Evolutionary conservation across 2,888 invertebrate genomes (phyloP).

Genomic region (Gnatocerus cornutus): DNA sequence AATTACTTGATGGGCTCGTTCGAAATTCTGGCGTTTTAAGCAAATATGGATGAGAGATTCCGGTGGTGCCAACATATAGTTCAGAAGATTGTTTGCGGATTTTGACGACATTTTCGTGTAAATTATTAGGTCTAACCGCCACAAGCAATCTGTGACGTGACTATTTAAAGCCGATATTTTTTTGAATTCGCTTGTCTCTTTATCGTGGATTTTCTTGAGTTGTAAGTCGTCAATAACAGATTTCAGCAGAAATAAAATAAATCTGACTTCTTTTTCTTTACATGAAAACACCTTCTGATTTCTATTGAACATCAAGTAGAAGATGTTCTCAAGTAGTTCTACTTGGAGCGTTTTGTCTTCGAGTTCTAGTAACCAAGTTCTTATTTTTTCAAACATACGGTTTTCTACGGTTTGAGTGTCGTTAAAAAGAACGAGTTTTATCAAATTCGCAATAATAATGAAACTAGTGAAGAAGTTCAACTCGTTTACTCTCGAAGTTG

Average conservation of each 20-base stretch:
- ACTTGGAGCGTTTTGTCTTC: conserved; percentile 66
- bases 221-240: conserved; percentile 73
- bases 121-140: conserved; percentile 82
- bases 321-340: conserved; percentile 83
- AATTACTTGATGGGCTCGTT: conserved; percentile 85
- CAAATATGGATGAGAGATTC: conserved; percentile 85
- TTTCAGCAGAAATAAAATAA: conserved; percentile 75
- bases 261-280: conserved; percentile 75
- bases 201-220: conserved; percentile 67
- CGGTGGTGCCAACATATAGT: conserved; percentile 83
- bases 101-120: conserved; percentile 73
- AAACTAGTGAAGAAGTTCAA: conserved; percentile 42
- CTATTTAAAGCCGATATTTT: conserved; percentile 68
- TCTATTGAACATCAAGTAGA: conserved; percentile 78
- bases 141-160: conserved; percentile 79
- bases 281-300: conserved; percentile 73
- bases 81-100: conserved; percentile 73
- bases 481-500: conserved; percentile 2
- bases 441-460: conserved; percentile 35
- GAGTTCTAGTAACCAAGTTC: conserved; percentile 51
- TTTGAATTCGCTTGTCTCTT: conserved; percentile 63
- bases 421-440: conserved; percentile 23
- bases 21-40: conserved; percentile 81
- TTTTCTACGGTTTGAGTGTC: neutral
- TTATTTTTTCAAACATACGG: conserved; percentile 11